Percentiles rank a stretch among this genome's conserved stretches.
Evolutionary conservation across 2,113 vertebrate genomes (phyloP).

Genomic region (Nibea albiflora): DNA sequence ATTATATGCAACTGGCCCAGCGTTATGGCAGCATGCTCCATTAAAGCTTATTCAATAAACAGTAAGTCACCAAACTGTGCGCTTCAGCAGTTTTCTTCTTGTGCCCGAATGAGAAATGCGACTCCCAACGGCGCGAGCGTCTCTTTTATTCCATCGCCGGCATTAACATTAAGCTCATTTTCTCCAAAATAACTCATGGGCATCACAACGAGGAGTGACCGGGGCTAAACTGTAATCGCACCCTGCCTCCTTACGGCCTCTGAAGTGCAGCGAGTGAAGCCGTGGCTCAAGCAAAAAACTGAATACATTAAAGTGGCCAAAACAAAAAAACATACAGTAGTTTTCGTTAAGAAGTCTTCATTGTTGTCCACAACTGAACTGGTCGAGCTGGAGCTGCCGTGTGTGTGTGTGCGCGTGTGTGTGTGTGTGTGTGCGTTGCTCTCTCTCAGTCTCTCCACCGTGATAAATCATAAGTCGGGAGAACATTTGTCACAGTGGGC

Average conservation of each 20-base stretch:
- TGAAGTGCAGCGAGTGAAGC: constrained; percentile 2
- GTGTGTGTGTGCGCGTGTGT: not conserved
- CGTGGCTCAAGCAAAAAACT: constrained; percentile 11
- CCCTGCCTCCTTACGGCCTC: not conserved
- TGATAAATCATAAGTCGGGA: constrained; percentile 71
- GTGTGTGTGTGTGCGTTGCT: not conserved
- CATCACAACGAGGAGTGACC: constrained; percentile 15
- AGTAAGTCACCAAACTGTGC: constrained; percentile 12
- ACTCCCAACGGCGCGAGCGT: constrained; percentile 30
- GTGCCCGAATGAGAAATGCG: constrained; percentile 46
- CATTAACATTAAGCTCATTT: constrained; percentile 29
- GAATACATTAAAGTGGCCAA: not conserved
- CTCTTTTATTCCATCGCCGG: constrained; percentile 19
- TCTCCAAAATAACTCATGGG: constrained; percentile 5
- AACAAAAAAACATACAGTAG: not conserved
- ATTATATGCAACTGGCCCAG: constrained; percentile 30
- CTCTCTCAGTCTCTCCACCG: constrained; percentile 38
- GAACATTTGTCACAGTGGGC: constrained; percentile 72
- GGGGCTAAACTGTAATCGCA: not conserved
- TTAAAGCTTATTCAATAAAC: constrained; percentile 55
- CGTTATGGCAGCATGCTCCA: constrained; percentile 18
- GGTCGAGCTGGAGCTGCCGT: constrained; percentile 30
- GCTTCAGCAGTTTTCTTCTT: constrained; percentile 52
- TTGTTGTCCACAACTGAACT: constrained; percentile 32
- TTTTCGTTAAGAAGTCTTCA: constrained; percentile 19